Evolutionary conservation across 2,797 vertebrate genomes (phyloP).

Genomic region (Tolypeutes matacus): DNA sequence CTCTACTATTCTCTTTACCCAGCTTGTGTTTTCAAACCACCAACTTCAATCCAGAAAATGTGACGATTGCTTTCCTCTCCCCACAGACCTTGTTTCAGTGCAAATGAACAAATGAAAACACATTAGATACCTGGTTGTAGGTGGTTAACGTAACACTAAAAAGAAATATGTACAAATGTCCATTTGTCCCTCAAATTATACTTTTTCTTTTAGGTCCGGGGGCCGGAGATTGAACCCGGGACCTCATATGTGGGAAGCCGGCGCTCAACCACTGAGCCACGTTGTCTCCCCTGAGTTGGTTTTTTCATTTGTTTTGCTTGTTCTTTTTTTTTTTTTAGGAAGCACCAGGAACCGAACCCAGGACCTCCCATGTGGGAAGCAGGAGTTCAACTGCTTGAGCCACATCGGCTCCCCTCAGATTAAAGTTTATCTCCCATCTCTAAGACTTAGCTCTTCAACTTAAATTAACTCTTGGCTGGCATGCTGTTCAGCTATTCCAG

Average conservation of each 20-base stretch:
- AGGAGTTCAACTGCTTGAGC: too few species aligned
- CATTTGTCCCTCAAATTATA: background rate
- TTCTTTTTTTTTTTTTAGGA: too few species aligned
- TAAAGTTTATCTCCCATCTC: accelerated
- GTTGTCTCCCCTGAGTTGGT: too few species aligned
- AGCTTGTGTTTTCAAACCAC: background rate
- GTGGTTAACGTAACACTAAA: background rate
- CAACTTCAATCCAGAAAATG: background rate
- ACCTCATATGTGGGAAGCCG: too few species aligned
- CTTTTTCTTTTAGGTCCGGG: too few species aligned
- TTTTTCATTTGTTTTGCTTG: too few species aligned
- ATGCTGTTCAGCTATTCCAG: accelerated
- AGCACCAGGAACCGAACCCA: too few species aligned
- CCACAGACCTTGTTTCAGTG: background rate
- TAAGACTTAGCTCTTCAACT: background rate
- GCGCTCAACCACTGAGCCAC: too few species aligned
- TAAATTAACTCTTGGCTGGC: background rate
- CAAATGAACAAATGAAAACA: background rate
- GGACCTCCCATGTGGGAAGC: too few species aligned
- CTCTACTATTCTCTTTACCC: background rate
- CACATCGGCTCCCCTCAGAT: too few species aligned
- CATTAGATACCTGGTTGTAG: background rate
- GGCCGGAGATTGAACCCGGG: too few species aligned
- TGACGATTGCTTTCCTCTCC: background rate
- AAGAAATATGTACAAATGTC: background rate